These are phyloP conservation scores for Phataginus tetradactyla DNA, from an alignment of 2,797 vertebrate genomes.

Conservation along the genomic window DNA sequence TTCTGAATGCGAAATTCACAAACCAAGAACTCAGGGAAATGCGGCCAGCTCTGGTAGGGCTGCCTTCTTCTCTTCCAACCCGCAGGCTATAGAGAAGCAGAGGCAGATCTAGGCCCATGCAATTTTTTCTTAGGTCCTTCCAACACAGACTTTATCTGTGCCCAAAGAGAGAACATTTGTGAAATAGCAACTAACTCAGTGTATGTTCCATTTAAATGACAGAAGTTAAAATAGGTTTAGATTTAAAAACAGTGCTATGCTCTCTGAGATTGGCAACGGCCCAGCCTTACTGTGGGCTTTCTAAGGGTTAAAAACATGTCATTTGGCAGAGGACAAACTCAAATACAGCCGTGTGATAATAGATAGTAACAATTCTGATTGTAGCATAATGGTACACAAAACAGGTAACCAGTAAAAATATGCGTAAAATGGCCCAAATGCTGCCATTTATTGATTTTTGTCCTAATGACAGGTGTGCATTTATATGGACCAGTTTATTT, in stretches of 20 bases:
- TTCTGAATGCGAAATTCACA: constrained; percentile 66
- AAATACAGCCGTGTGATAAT: constrained; percentile 26
- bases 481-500: constrained; percentile 21
- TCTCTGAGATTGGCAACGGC: neutral
- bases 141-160: constrained; percentile 55
- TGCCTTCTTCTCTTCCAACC: constrained; percentile 82
- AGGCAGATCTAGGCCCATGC: constrained; percentile 48
- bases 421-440: neutral
- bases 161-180: constrained; percentile 4
- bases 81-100: constrained; percentile 69
- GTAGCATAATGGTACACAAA: neutral
- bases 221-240: neutral
- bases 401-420: constrained; percentile 60
- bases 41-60: constrained; percentile 34
- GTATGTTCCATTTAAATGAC: constrained; percentile 1
- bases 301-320: constrained; percentile 38
- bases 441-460: neutral
- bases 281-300: constrained; percentile 25
- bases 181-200: constrained; percentile 28
- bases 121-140: constrained; percentile 83
- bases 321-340: constrained; percentile 45
- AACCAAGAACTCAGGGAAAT: constrained; percentile 71
- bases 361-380: constrained; percentile 7
- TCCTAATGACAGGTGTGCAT: constrained; percentile 11
- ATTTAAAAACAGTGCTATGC: constrained; percentile 16